Percentiles rank a stretch among this genome's conserved stretches.
These are phyloP conservation scores for pig (Sus scrofa) DNA, from an alignment of 2,113 vertebrate genomes.

Conservation along the genomic window DNA sequence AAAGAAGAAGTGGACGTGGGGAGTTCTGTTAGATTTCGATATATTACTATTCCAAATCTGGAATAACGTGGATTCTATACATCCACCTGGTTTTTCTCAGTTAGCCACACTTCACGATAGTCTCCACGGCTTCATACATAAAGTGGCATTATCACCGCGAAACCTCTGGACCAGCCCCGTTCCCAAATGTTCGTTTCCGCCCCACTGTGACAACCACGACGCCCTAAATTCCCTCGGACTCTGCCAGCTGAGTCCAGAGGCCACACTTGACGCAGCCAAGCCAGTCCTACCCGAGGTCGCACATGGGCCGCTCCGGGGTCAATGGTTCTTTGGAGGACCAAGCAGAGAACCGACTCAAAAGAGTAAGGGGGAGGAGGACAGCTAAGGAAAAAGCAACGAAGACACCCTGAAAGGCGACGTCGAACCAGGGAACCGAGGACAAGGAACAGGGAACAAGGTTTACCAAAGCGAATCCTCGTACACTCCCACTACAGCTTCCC, in stretches of 20 bases:
- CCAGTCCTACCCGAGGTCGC: slow-evolving; percentile 57
- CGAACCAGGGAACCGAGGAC: background rate
- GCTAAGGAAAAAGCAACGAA: background rate
- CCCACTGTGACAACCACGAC: background rate
- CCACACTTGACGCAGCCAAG: slow-evolving; percentile 10
- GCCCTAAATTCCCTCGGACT: background rate
- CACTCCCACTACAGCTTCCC: slow-evolving; percentile 63
- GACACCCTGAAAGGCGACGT: slow-evolving; percentile 34
- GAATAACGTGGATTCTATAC: background rate
- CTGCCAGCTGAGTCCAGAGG: background rate
- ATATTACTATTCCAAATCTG: background rate
- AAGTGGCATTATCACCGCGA: background rate
- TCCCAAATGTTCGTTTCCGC: background rate
- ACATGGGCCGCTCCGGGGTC: slow-evolving; percentile 60
- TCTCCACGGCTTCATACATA: background rate
- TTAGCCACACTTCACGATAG: background rate
- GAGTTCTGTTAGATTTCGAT: background rate
- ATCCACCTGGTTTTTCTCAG: background rate
- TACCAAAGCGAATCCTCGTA: slow-evolving; percentile 69
- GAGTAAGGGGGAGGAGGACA: background rate
- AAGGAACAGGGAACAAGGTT: slow-evolving; percentile 65
- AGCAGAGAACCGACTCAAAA: background rate
- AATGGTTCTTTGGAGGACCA: slow-evolving; percentile 51
- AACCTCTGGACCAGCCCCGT: background rate
- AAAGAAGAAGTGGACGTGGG: background rate